phyloP scores from a whole-genome alignment of 2,113 vertebrate species.

The Eptesicus fuscus region DNA sequence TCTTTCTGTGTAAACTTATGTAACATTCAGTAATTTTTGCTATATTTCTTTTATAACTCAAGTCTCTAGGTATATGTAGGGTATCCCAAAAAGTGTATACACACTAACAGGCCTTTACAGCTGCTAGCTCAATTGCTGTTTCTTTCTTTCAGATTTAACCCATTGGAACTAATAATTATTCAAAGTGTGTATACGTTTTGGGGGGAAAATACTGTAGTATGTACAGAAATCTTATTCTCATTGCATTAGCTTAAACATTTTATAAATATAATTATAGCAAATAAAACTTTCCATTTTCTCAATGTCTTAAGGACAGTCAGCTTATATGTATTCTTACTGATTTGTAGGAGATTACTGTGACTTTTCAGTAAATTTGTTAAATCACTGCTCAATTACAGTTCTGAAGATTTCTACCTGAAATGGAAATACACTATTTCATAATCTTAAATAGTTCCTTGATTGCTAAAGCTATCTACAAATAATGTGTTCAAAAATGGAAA shows the following conservation, averaged over 20 bases:
- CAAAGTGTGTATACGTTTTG: too few relatives aligned
- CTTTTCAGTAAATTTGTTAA: neutral
- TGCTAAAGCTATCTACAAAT: neutral
- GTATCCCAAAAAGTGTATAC: too few relatives aligned
- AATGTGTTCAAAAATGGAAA: neutral
- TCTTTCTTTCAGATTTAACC: too few relatives aligned
- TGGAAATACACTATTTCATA: neutral
- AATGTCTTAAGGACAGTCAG: neutral
- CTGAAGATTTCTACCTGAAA: neutral
- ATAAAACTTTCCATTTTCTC: neutral
- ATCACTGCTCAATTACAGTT: neutral
- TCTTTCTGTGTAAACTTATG: neutral
- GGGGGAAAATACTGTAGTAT: neutral
- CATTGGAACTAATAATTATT: too few relatives aligned
- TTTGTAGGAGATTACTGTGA: neutral
- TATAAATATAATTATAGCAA: too few relatives aligned
- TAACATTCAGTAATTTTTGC: neutral
- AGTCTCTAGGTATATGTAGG: neutral
- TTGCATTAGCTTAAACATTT: neutral
- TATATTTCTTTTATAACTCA: neutral
- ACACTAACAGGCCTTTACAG: too few relatives aligned
- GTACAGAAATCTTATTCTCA: neutral
- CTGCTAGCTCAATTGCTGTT: too few relatives aligned
- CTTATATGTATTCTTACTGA: neutral
- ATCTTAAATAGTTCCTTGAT: neutral